A percentile compares a stretch with the other conserved stretches of the same genome.
These are phyloP conservation scores for Orthonyx spaldingii DNA, from an alignment of 2,113 vertebrate species.

Conservation along the genomic window DNA sequence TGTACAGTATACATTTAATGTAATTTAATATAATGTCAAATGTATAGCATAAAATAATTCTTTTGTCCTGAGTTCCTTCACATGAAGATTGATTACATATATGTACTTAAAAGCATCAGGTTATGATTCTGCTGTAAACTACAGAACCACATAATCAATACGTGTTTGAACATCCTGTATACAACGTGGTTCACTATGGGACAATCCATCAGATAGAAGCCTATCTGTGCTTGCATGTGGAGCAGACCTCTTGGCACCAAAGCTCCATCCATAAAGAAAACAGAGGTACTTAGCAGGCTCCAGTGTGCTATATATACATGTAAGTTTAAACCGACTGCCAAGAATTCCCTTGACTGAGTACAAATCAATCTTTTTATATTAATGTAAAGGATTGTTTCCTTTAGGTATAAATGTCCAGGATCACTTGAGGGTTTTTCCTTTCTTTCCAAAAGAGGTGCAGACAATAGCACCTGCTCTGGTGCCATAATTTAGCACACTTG, in stretches of 20 bases:
- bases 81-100: background rate
- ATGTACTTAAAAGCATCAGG: conserved; percentile 24
- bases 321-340: conserved; percentile 58
- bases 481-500: conserved; percentile 50
- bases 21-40: background rate
- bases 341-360: conserved; percentile 45
- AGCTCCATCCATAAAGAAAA: conserved; percentile 60
- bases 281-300: conserved; percentile 66
- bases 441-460: conserved; percentile 15
- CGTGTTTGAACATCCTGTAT: conserved; percentile 7
- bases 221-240: background rate
- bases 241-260: conserved; percentile 71
- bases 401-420: conserved; percentile 19
- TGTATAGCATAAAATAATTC: background rate
- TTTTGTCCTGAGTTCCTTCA: background rate
- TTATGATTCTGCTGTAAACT: conserved; percentile 32
- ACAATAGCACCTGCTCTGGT: conserved; percentile 49
- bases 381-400: conserved; percentile 41
- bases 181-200: background rate
- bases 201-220: conserved; percentile 39
- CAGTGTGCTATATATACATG: conserved; percentile 57
- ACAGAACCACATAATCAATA: conserved; percentile 15
- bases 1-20: background rate
- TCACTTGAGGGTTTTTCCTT: background rate
- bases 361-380: conserved; percentile 38